Evolutionary conservation across 1,140 invertebrate species (phyloP).

Genomic region (Drosophila nasuta): DNA sequence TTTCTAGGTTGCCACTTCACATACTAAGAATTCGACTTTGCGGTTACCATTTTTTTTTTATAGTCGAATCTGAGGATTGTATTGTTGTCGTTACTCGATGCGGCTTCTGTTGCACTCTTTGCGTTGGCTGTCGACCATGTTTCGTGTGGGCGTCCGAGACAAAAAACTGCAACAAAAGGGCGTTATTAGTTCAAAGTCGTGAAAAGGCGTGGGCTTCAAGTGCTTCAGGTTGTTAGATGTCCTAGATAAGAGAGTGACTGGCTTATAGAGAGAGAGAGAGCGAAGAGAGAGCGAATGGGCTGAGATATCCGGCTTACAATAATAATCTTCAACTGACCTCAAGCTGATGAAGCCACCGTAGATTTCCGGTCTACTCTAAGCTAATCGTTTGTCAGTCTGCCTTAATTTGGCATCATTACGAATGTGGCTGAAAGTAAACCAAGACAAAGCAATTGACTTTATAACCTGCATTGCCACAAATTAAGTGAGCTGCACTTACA

Average conservation of each 20-base stretch:
- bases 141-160: conserved; percentile 33
- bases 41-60: conserved; percentile 18
- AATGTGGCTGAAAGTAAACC: conserved; percentile 62
- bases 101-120: conserved; percentile 23
- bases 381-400: not conserved
- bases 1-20: conserved; percentile 34
- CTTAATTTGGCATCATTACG: conserved; percentile 19
- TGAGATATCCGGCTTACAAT: conserved; percentile 24
- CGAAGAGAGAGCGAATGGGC: not conserved
- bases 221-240: conserved; percentile 28
- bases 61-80: not conserved
- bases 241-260: conserved; percentile 32
- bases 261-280: not conserved
- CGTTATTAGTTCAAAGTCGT: conserved; percentile 58
- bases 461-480: conserved; percentile 70
- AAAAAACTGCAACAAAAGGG: conserved; percentile 30
- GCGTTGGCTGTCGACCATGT: conserved; percentile 27
- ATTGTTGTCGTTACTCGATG: not conserved
- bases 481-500: conserved; percentile 43
- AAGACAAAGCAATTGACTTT: conserved; percentile 74
- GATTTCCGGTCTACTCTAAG: conserved; percentile 23
- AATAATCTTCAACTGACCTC: conserved; percentile 13
- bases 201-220: conserved; percentile 30
- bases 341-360: not conserved
- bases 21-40: conserved; percentile 40